Conservation (phyloP, 2,888 invertebrate genomes). For the Ypsolopha scabrella region DNA sequence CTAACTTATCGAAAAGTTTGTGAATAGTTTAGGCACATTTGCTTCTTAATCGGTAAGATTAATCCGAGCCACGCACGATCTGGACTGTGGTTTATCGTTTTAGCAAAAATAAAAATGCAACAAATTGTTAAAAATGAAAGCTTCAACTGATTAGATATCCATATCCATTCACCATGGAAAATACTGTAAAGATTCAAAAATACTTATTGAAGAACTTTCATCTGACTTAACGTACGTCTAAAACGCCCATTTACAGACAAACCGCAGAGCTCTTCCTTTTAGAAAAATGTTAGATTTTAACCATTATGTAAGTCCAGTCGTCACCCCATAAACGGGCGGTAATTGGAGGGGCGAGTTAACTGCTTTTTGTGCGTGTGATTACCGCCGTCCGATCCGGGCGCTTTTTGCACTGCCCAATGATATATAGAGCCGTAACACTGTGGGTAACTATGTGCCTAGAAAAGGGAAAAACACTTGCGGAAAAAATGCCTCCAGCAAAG, state of each 20-base stretch:
- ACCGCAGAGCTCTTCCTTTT: background rate
- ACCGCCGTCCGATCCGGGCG: slow-evolving; percentile 48
- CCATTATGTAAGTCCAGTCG: slow-evolving; percentile 52
- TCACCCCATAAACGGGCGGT: slow-evolving; percentile 56
- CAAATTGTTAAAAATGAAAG: no score
- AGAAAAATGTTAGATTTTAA: slow-evolving; percentile 44
- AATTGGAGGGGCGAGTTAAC: slow-evolving; percentile 54
- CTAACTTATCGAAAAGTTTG: no score
- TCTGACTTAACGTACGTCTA: background rate
- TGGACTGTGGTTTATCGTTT: no score
- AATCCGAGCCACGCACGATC: no score
- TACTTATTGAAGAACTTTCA: background rate
- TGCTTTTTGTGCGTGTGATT: slow-evolving; percentile 51
- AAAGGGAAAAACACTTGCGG: background rate
- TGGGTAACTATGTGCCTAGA: background rate
- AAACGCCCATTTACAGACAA: background rate
- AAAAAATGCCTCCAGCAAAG: no score
- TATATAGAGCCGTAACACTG: slow-evolving; percentile 23
- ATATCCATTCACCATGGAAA: no score
- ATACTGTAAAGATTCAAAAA: background rate
- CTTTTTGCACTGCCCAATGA: slow-evolving; percentile 55
- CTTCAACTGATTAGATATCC: no score
- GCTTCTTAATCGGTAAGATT: no score
- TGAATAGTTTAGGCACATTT: no score
- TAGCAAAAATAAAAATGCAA: no score